phyloP scores from a whole-genome alignment of 2,113 vertebrate species.

The Prinia subflava region DNA sequence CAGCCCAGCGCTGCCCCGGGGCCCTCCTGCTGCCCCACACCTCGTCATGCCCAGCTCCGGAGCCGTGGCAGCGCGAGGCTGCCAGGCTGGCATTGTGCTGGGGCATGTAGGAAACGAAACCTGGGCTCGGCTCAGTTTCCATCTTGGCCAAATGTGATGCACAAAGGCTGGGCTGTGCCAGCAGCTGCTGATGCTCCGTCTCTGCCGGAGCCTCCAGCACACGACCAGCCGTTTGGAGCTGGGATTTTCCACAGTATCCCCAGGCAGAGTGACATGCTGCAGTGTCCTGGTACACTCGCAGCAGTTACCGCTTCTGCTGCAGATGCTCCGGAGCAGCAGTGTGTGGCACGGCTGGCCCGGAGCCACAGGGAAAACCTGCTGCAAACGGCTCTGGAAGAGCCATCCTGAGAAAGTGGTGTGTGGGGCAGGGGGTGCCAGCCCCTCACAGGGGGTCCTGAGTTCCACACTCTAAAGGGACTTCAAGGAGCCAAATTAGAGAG shows the following conservation, averaged over 20 bases:
- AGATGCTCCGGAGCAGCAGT: not conserved
- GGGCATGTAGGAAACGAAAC: not conserved
- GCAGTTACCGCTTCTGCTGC: not conserved
- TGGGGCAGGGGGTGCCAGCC: not conserved
- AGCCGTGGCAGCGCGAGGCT: accelerated
- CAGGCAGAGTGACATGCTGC: constrained; percentile 53
- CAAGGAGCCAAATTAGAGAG: not conserved
- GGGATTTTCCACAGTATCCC: constrained; percentile 63
- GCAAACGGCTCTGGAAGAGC: not conserved
- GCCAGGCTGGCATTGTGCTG: not conserved
- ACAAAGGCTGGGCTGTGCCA: constrained; percentile 60
- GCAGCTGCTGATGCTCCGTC: constrained; percentile 42
- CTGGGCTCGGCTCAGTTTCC: constrained; percentile 13
- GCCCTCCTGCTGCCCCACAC: not conserved
- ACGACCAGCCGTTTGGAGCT: constrained; percentile 12
- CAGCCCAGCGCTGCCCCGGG: not conserved
- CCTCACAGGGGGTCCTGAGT: accelerated
- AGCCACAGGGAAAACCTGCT: not conserved
- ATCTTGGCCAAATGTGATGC: constrained; percentile 53
- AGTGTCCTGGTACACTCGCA: constrained; percentile 45
- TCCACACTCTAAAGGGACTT: not conserved
- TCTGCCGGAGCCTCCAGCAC: constrained; percentile 40
- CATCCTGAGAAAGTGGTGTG: accelerated
- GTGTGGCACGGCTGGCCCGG: not conserved
- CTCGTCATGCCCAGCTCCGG: accelerated